Evolutionary conservation across 1,140 invertebrate species (phyloP), one percentile per base, ranked within the genome.

Genomic region (Cyclargus thomasi): DNA sequence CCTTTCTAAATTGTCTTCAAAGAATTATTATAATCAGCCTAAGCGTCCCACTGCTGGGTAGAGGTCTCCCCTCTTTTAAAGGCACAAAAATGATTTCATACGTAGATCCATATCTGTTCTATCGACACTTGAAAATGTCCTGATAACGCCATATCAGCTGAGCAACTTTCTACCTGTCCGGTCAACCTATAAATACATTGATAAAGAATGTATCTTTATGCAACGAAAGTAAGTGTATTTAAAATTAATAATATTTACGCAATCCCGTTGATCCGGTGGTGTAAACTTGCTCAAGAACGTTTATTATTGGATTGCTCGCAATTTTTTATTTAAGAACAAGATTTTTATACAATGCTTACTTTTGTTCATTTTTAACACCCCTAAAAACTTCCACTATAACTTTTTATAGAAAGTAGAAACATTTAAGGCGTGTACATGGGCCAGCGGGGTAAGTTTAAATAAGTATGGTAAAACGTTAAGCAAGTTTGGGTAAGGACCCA

Each of bases 91-190:
- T 22, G 14, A 18, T 2, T 21, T 65, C 47, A 55, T 65, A 55
- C 55, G 39, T 18, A 29, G 16, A 29, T 53, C 36, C 20, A 39
- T 53, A 14, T 53, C 22, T 57, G 29, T 62, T 62, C 62, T 66
- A 66, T 66, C 65, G 57, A n/a, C 65, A 66, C 65, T 66, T 59
- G 65, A 66, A 29, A 23, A 35, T 16, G 53, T 29, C 57, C 65
- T 66, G 65, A 66, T 66, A 66, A 18, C 16, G 53, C 57, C 65
- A 59, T 18, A 20, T 53, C 39, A 47, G 64, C 21, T 47, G 64
- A 22, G 47, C 53, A 53, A 18, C 65, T 66, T 66, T 66, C 53
- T 59, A 57, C 53, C n/a, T 57, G 65, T 59, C 53, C 17, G 5
- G 4, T 55, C 55, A 11, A 20, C 7, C 17, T 20, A 59, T 59